Evolutionary conservation across 2,113 vertebrate genomes (phyloP).

Genomic region (Notarius lentiginosus): DNA sequence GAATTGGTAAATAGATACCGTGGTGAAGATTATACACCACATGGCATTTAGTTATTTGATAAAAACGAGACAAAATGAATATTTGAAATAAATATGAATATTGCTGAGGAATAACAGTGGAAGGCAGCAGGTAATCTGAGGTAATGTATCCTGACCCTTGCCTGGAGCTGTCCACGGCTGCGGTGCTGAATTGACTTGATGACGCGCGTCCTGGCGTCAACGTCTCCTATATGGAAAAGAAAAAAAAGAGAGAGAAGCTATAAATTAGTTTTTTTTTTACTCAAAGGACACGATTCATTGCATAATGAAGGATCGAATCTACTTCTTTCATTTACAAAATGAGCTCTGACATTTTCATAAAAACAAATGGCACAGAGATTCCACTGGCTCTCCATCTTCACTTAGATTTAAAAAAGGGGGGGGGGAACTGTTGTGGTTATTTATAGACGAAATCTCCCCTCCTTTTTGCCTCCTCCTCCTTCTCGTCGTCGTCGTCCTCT

Average conservation of each 20-base stretch:
- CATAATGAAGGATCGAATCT: background rate
- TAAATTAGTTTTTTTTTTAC: background rate
- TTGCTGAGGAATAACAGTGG: background rate
- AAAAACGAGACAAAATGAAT: background rate
- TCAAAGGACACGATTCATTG: background rate
- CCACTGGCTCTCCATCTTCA: constrained; percentile 22
- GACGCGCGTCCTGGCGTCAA: constrained; percentile 31
- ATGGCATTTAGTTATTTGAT: background rate
- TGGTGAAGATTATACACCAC: background rate
- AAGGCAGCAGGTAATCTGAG: background rate
- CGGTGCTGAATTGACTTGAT: constrained; percentile 48
- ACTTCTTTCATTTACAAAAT: background rate
- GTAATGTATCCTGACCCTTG: background rate
- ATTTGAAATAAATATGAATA: background rate
- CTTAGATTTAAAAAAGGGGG: constrained; percentile 22
- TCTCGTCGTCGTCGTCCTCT: constrained; percentile 31
- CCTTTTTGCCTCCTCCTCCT: constrained; percentile 21
- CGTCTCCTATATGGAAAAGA: background rate
- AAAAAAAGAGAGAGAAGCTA: background rate
- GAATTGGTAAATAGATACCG: background rate
- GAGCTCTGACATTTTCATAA: background rate
- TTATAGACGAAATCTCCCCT: constrained; percentile 62
- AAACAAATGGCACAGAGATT: constrained; percentile 3
- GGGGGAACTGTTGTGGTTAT: constrained; percentile 53
- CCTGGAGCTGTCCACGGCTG: constrained; percentile 46